Evolutionary conservation across 1,140 invertebrate genomes (phyloP).

Genomic region (Ctenoplectra terminalis): DNA sequence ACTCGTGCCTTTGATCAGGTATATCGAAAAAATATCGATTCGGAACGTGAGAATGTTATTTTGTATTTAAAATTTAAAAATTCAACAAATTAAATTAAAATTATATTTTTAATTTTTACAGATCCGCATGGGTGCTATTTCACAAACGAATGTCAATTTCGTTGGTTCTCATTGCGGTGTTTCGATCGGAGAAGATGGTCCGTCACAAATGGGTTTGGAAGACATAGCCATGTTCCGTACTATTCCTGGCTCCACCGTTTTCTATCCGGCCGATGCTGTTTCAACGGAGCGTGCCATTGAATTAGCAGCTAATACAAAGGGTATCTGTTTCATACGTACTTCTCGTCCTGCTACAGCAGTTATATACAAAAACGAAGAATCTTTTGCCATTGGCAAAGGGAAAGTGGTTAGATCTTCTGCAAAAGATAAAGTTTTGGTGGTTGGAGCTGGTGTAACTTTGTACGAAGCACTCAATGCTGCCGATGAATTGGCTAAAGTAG

Average conservation of each 20-base stretch:
- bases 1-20: constrained; percentile 97
- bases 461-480: constrained; percentile 95
- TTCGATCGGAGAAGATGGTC: constrained; percentile 98
- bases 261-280: constrained; percentile 98
- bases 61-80: constrained; percentile 3
- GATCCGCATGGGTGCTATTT: constrained; percentile 99
- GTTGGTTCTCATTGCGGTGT: constrained; percentile 97
- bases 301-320: constrained; percentile 97
- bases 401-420: constrained; percentile 90
- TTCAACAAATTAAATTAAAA: too few species aligned
- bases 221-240: constrained; percentile 98
- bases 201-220: constrained; percentile 99
- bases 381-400: constrained; percentile 91
- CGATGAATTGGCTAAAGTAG: constrained; percentile 87
- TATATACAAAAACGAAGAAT: constrained; percentile 94
- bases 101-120: constrained; percentile 76
- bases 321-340: constrained; percentile 98
- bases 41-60: neutral
- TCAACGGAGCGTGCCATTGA: constrained; percentile 96
- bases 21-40: constrained; percentile 17
- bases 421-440: constrained; percentile 92
- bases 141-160: constrained; percentile 98
- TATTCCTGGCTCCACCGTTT: constrained; percentile 96
- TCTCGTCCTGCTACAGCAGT: constrained; percentile 95
- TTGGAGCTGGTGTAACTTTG: constrained; percentile 96